Base-by-base conservation (phyloP, 2,797 vertebrate genomes). In the Nasua narica region DNA sequence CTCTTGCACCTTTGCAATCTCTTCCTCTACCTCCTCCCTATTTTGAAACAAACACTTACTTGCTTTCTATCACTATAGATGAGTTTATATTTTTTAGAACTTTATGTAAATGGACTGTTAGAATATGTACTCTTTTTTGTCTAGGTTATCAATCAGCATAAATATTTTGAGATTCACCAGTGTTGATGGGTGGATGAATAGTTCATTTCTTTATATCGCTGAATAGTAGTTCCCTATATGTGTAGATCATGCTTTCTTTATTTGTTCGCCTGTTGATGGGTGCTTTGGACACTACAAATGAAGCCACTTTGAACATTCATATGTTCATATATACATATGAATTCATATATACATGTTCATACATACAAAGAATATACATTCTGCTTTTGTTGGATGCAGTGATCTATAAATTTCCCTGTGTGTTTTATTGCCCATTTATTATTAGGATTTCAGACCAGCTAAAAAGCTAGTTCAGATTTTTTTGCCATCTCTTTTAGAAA, bases 401-500 rank as follows among this genome's bases (percentile, higher is more conserved):
- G 11, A 87, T 87, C 23, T 78, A 56, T 85, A 82, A 18, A 35
- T 85, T 70, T 93, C 25, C 27, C 27, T 70, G 27, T 11, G 35
- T 11, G 1, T 70, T 72, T 76, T 56, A 56, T 65, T 90, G 10
- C 72, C 76, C 27, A 56, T 54, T 84, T 91, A 94, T 70, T 54
- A 70, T 37, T 90, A 84, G 29, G 16, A 48, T 96, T 95, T 92
- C 50, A 90, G 48, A 37, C 8, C 32, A 83, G 54, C 82, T 87
- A 85, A 91, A 94, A 97, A 91, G 74, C 10, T 72, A 32, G 25
- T 76, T n/a, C 83, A 82, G 27, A 90, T 72, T 96, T 95, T 91
- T 90, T 19, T 94, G 52, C 40, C n/a, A 72, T 93, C 11, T 95
- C 23, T 76, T 88, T 91, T 72, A 62, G 67, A 52, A 93, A 93